These are phyloP conservation scores for Spisula subtruncata DNA, from an alignment of 2,888 invertebrate genomes.

Conservation along the genomic window DNA sequence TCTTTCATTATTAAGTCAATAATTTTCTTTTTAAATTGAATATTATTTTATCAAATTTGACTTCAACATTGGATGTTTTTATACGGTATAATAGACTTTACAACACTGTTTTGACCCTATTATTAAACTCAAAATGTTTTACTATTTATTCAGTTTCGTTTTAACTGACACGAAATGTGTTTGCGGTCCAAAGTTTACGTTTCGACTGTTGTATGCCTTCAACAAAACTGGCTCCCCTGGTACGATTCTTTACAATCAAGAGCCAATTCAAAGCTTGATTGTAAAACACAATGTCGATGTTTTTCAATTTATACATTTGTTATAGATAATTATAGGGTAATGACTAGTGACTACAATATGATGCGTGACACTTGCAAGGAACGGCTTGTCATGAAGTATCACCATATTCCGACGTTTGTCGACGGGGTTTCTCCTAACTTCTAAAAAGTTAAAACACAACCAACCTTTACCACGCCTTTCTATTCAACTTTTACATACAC, in stretches of 20 bases:
- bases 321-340: background rate
- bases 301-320: background rate
- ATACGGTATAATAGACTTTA: background rate
- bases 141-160: slow-evolving; percentile 43
- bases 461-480: too few relatives aligned
- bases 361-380: background rate
- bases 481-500: too few relatives aligned
- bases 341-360: background rate
- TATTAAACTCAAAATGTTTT: background rate
- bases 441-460: too few relatives aligned
- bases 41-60: background rate
- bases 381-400: too few relatives aligned
- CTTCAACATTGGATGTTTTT: slow-evolving; percentile 28
- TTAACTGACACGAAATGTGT: slow-evolving; percentile 37
- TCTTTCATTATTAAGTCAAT: background rate
- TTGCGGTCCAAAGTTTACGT: background rate
- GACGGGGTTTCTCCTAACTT: too few relatives aligned
- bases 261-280: background rate
- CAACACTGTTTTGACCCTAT: background rate
- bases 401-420: too few relatives aligned
- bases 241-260: background rate
- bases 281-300: background rate
- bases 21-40: background rate
- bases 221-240: background rate
- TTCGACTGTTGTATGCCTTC: background rate